Conservation (phyloP, 2,888 invertebrate species). For the Eristalis intricaria region DNA sequence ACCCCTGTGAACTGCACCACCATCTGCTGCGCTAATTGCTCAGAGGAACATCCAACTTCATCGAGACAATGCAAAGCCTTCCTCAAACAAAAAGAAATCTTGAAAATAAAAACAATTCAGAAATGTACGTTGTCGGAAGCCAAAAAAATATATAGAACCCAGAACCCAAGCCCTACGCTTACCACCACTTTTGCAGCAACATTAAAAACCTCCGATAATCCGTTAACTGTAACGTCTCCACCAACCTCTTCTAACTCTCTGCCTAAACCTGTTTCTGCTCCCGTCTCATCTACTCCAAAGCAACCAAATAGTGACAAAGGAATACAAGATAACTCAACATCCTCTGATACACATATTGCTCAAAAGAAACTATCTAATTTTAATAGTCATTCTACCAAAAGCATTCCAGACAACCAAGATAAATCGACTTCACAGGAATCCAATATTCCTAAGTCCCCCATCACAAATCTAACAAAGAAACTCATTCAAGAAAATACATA, state of each 20-base stretch:
- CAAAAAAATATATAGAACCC: neutral
- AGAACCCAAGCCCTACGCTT: neutral
- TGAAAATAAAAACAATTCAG: neutral
- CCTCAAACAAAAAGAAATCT: neutral
- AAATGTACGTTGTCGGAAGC: neutral
- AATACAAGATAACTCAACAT: no score
- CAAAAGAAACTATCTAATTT: neutral
- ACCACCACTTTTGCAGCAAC: neutral
- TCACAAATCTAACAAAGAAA: neutral
- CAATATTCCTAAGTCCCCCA: no score
- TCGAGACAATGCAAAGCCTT: neutral
- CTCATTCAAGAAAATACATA: neutral
- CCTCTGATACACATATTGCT: neutral
- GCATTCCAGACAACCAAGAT: neutral
- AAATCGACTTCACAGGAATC: neutral
- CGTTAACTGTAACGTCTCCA: neutral
- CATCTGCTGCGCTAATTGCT: neutral
- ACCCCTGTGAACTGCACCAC: neutral
- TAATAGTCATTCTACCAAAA: neutral
- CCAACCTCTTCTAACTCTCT: neutral
- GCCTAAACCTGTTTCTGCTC: neutral
- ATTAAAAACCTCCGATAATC: neutral
- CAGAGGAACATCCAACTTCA: neutral
- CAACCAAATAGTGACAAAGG: no score
- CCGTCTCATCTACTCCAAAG: no score